A percentile compares a stretch with the other conserved stretches of the same genome.
Evolutionary conservation across 1,140 invertebrate genomes (phyloP).

Genomic region (Aphis craccivora): DNA sequence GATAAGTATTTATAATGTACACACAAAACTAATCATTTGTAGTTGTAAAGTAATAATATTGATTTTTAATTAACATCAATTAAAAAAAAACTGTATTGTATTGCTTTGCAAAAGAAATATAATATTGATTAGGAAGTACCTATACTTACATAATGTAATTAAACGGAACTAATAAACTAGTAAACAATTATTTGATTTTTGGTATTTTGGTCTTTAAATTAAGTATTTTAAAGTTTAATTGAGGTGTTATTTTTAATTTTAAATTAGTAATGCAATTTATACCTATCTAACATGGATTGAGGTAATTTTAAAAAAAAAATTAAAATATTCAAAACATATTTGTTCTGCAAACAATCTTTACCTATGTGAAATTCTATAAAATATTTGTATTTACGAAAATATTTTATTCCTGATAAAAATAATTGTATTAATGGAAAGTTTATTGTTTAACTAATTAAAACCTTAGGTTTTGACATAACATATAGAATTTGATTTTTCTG

Average conservation of each 20-base stretch:
- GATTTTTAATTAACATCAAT: neutral
- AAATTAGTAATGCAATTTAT: neutral
- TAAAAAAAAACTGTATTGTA: too few species aligned
- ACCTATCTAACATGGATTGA: neutral
- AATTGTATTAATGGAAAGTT: neutral
- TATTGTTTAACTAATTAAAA: neutral
- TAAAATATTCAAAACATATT: neutral
- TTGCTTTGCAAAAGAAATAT: too few species aligned
- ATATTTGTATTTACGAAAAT: too few species aligned
- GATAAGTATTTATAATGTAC: neutral
- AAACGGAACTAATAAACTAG: neutral
- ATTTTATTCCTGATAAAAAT: too few species aligned
- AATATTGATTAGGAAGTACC: too few species aligned
- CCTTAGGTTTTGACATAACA: neutral
- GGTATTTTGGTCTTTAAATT: neutral
- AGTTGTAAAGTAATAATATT: neutral
- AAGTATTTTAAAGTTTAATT: neutral
- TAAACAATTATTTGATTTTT: neutral
- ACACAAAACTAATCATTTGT: neutral
- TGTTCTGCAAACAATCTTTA: too few species aligned
- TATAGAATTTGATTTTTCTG: neutral
- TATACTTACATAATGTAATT: neutral
- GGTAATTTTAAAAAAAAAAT: neutral
- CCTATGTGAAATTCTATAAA: too few species aligned
- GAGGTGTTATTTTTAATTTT: neutral